Evolutionary conservation across 2,888 invertebrate species (phyloP).

Genomic region (Gymnosoma rotundatum): DNA sequence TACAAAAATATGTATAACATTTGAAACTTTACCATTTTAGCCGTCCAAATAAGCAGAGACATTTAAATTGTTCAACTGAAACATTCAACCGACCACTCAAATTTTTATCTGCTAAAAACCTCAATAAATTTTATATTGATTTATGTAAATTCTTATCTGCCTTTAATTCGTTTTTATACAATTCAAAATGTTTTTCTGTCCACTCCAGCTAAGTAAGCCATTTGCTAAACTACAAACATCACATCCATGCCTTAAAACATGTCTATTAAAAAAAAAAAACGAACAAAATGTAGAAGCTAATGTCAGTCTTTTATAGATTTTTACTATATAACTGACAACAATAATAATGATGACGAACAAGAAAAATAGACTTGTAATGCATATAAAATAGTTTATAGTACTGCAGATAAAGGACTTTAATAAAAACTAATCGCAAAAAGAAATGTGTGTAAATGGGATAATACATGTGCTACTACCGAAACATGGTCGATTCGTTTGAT

Average conservation of each 20-base stretch:
- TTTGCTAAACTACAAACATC: constrained; percentile 32
- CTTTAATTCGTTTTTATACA: constrained; percentile 27
- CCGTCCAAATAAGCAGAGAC: constrained; percentile 12
- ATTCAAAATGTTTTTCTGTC: constrained; percentile 23
- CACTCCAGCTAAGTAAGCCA: constrained; percentile 32
- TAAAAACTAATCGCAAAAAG: constrained; percentile 53
- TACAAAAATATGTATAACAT: not conserved
- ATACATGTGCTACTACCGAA: not conserved
- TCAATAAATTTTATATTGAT: constrained; percentile 66
- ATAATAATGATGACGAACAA: constrained; percentile 54
- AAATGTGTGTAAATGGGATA: constrained; percentile 5
- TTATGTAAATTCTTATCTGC: constrained; percentile 57
- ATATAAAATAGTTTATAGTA: constrained; percentile 26
- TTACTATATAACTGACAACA: constrained; percentile 41
- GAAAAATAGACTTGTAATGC: constrained; percentile 54
- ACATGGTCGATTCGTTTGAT: not conserved
- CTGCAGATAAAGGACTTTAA: constrained; percentile 40
- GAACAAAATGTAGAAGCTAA: constrained; percentile 14
- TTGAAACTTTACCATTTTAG: constrained; percentile 41
- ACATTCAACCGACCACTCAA: constrained; percentile 30
- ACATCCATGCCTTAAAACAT: not conserved
- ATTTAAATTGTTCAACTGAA: constrained; percentile 39
- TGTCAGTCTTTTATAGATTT: constrained; percentile 48
- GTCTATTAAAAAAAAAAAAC: not conserved
- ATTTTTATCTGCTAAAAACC: constrained; percentile 43